These are phyloP conservation scores for Carettochelys insculpta DNA, from an alignment of 2,113 vertebrate species.

Conservation along the genomic window DNA sequence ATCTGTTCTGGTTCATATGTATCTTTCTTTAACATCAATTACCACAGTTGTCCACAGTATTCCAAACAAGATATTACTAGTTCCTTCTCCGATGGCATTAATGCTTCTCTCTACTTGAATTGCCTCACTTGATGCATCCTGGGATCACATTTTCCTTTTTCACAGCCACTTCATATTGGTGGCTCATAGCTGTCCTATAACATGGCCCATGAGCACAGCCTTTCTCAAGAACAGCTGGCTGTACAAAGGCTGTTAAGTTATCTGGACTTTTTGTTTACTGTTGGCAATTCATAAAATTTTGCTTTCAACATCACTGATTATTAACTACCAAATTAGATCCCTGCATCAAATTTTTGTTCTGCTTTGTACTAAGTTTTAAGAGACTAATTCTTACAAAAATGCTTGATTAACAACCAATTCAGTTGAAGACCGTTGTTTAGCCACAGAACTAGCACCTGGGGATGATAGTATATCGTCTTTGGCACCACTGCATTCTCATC, in stretches of 20 bases:
- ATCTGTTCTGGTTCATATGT: neutral
- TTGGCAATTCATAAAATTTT: neutral
- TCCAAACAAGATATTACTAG: neutral
- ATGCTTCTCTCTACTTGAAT: too few species aligned
- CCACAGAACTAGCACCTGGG: rapidly evolving
- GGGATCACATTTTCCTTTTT: neutral
- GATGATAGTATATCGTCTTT: too few species aligned
- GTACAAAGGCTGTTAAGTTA: constrained; percentile 26
- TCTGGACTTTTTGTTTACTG: neutral
- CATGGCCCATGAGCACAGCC: constrained; percentile 11
- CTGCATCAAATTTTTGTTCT: neutral
- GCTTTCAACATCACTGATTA: neutral
- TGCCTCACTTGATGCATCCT: neutral
- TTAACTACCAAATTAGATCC: neutral
- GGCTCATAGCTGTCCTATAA: constrained; percentile 13
- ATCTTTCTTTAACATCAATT: neutral
- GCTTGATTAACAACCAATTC: rapidly evolving
- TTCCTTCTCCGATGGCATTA: neutral
- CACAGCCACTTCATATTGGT: neutral
- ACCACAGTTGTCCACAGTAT: neutral
- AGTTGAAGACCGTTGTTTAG: neutral
- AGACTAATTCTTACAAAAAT: neutral
- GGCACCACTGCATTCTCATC: too few species aligned
- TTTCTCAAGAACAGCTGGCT: neutral
- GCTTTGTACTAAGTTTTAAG: neutral